A percentile compares a stretch with the other conserved stretches of the same genome.
Evolutionary conservation across 2,113 vertebrate species (phyloP).

Genomic region (Suricata suricatta): DNA sequence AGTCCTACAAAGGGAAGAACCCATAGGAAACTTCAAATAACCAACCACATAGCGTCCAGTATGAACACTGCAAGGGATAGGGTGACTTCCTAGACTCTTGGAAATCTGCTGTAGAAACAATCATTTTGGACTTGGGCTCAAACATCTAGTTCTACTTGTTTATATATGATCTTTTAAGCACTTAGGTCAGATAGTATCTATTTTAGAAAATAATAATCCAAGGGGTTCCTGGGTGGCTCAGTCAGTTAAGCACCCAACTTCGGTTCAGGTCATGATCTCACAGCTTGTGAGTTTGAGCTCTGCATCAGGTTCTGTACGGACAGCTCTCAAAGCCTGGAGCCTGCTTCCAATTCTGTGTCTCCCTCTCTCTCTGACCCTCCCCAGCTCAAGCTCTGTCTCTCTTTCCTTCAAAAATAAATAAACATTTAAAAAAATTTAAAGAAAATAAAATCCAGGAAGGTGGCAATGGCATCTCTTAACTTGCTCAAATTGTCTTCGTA

Average conservation of each 20-base stretch:
- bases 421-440: not conserved
- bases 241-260: too few species aligned
- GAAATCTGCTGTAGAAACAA: not conserved
- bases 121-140: not conserved
- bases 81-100: not conserved
- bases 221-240: not conserved
- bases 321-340: too few species aligned
- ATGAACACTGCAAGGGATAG: not conserved
- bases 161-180: constrained; percentile 14
- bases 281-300: too few species aligned
- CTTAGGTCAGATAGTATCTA: not conserved
- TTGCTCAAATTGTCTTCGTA: not conserved
- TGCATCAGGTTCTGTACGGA: too few species aligned
- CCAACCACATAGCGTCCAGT: not conserved
- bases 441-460: not conserved
- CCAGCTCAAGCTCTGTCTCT: too few species aligned
- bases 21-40: not conserved
- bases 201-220: constrained; percentile 19
- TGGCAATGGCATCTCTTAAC: not conserved
- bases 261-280: too few species aligned
- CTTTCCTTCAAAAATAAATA: too few species aligned
- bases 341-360: too few species aligned
- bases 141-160: constrained; percentile 5
- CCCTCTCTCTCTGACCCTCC: too few species aligned
- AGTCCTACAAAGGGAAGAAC: constrained; percentile 87